These are phyloP conservation scores for Sepiola atlantica DNA, from an alignment of 2,888 invertebrate species.

Conservation along the genomic window DNA sequence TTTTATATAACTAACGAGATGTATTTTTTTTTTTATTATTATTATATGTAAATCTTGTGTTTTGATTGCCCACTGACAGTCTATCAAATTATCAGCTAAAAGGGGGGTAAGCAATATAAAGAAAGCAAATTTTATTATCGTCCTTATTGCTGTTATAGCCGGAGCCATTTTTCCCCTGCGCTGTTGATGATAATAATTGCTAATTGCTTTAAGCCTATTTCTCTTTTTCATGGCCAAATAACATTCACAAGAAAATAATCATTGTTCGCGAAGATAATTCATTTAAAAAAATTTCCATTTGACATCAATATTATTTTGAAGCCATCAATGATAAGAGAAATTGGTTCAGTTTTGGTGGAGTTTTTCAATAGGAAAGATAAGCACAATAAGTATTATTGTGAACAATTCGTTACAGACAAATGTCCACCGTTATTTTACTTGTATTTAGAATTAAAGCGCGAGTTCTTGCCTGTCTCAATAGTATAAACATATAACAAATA, in stretches of 20 bases:
- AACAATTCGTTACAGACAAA: too few species aligned
- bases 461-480: too few species aligned
- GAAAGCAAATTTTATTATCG: not conserved
- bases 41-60: not conserved
- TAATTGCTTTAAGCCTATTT: not conserved
- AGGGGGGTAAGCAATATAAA: not conserved
- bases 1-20: not conserved
- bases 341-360: too few species aligned
- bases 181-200: not conserved
- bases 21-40: not conserved
- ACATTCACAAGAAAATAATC: not conserved
- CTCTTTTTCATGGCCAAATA: not conserved
- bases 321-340: not conserved
- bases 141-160: not conserved
- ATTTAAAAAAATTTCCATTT: not conserved
- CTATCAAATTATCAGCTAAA: slow-evolving; percentile 1
- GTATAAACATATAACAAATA: too few species aligned
- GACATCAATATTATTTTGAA: not conserved
- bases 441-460: too few species aligned
- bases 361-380: too few species aligned
- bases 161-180: not conserved
- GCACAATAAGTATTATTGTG: too few species aligned
- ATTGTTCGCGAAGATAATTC: not conserved
- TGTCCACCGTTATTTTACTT: too few species aligned
- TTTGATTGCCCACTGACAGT: not conserved